These are phyloP conservation scores for Alectoris magna DNA, from an alignment of 2,797 vertebrate genomes.

Conservation along the genomic window DNA sequence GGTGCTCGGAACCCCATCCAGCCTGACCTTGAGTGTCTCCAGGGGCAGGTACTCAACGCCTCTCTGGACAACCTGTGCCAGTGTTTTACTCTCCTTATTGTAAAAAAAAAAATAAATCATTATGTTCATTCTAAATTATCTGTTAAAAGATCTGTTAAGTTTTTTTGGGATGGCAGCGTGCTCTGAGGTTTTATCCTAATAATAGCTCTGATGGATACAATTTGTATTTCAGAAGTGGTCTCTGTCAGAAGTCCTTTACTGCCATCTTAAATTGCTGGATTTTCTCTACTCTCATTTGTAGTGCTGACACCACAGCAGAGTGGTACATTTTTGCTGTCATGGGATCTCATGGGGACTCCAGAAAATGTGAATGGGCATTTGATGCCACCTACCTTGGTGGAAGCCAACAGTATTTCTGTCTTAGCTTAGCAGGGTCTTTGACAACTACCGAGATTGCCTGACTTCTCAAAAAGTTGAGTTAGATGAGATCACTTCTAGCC, in stretches of 20 bases:
- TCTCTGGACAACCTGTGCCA: no score
- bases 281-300: not conserved
- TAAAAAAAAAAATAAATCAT: no score
- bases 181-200: not conserved
- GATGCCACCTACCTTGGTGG: not conserved
- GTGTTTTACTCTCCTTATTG: no score
- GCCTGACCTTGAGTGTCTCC: no score
- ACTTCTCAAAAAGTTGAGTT: not conserved
- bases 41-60: no score
- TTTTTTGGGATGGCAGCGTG: not conserved
- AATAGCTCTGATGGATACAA: not conserved
- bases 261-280: not conserved
- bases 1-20: no score
- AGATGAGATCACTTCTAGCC: not conserved
- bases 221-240: not conserved
- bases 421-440: not conserved
- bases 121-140: no score
- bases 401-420: not conserved
- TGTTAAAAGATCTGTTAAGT: not conserved
- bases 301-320: not conserved
- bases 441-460: not conserved
- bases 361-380: not conserved
- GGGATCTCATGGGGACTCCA: not conserved
- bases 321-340: not conserved
- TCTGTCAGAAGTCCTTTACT: not conserved